A percentile compares a stretch with the other conserved stretches of the same genome.
Evolutionary conservation across 2,888 invertebrate species (phyloP).

Genomic region (Nebria brevicollis): DNA sequence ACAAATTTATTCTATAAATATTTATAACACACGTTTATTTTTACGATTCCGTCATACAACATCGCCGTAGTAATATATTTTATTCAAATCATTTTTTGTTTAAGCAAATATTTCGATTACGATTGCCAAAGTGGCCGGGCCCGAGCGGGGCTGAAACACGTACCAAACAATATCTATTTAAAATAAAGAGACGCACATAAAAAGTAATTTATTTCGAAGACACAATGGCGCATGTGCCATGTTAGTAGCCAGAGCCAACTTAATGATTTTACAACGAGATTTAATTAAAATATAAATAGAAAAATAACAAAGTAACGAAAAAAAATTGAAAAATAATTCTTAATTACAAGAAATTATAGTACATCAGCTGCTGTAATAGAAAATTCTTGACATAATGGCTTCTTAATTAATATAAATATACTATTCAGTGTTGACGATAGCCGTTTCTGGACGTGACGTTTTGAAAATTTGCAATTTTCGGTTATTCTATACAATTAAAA

Average conservation of each 20-base stretch:
- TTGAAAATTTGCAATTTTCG: not conserved
- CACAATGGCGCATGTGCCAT: not conserved
- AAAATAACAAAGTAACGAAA: constrained; percentile 38
- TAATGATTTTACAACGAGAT: constrained; percentile 46
- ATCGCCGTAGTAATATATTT: not conserved
- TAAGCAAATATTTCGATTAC: not conserved
- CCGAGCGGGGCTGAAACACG: too few species aligned
- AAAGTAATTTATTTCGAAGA: not conserved
- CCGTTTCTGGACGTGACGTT: not conserved
- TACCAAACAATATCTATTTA: too few species aligned
- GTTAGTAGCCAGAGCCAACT: constrained; percentile 6
- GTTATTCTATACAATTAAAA: too few species aligned
- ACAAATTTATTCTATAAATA: constrained; percentile 25
- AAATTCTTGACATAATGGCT: constrained; percentile 46
- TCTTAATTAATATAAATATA: constrained; percentile 48
- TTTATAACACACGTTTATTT: constrained; percentile 15
- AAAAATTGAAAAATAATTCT: constrained; percentile 43
- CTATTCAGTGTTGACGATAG: constrained; percentile 25
- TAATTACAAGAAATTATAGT: constrained; percentile 47
- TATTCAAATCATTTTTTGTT: too few species aligned
- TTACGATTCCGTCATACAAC: not conserved
- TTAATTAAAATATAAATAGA: constrained; percentile 48
- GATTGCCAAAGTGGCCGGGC: too few species aligned
- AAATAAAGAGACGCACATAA: not conserved
- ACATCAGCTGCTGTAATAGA: constrained; percentile 47